phyloP scores from a whole-genome alignment of 37 sponge, comb jelly and placozoan species.

The Agelas oroides region DNA sequence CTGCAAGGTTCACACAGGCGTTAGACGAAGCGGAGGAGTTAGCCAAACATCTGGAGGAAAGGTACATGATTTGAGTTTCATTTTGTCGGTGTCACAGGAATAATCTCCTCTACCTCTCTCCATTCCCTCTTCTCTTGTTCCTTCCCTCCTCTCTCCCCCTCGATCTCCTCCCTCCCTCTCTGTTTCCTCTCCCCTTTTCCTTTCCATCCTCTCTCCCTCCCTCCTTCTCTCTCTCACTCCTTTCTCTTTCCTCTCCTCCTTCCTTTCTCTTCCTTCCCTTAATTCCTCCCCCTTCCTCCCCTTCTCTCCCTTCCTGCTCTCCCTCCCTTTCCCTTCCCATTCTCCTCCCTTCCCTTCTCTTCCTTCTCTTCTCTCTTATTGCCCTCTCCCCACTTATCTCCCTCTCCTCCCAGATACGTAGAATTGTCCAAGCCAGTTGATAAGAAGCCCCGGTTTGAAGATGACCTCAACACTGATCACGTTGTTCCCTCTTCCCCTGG shows the following conservation, averaged over 20 bases:
- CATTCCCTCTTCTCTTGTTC: no score
- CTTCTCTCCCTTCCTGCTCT: not conserved
- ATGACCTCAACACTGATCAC: not conserved
- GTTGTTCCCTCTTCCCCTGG: not conserved
- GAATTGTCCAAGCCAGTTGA: not conserved
- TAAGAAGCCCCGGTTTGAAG: not conserved
- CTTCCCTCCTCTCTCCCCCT: no score
- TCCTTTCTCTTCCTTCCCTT: not conserved
- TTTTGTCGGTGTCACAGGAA: no score
- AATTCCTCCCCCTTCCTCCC: no score
- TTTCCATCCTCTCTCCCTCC: not conserved
- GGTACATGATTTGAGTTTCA: not conserved
- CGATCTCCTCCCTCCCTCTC: no score
- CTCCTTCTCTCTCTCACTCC: no score
- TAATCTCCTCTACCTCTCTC: no score
- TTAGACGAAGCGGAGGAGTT: constrained; percentile 62
- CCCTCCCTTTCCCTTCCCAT: no score
- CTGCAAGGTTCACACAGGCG: constrained; percentile 18
- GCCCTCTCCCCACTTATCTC: no score
- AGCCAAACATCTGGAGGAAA: constrained; percentile 38
- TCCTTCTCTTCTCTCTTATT: no score
- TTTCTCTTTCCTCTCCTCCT: not conserved
- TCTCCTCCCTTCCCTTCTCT: no score
- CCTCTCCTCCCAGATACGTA: not conserved
- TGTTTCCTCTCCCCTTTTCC: not conserved